Conservation (phyloP, 2,797 vertebrate species). For the Coccyzus lansbergi region DNA sequence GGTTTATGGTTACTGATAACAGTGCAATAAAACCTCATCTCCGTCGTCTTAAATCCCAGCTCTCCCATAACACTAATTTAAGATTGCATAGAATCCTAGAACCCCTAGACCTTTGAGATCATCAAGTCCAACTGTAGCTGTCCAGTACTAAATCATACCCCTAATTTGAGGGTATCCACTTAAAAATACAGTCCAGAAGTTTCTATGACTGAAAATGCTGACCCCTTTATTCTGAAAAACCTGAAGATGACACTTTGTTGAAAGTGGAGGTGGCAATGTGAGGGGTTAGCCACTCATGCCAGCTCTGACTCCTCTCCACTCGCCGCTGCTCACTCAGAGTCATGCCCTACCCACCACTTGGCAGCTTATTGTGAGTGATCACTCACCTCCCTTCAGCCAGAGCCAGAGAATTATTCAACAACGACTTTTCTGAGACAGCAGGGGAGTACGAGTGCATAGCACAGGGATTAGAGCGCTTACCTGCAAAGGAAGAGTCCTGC, state of each 20-base stretch:
- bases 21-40: not conserved
- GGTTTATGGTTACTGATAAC: not conserved
- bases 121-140: too few species aligned
- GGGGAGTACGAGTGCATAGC: not conserved
- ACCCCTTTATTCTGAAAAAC: not conserved
- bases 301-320: not conserved
- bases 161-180: not conserved
- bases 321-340: not conserved
- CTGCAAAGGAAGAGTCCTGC: not conserved
- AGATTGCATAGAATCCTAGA: too few species aligned
- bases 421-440: too few species aligned
- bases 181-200: not conserved
- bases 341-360: not conserved
- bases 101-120: too few species aligned
- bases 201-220: not conserved
- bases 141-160: too few species aligned
- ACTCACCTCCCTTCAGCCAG: not conserved
- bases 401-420: not conserved
- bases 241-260: not conserved
- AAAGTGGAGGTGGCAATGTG: not conserved
- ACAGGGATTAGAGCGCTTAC: not conserved
- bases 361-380: not conserved
- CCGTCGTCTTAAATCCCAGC: not conserved
- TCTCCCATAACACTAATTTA: not conserved
- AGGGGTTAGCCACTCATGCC: not conserved